These are phyloP conservation scores for Craniophora ligustri DNA, from an alignment of 2,888 invertebrate genomes.

Conservation along the genomic window DNA sequence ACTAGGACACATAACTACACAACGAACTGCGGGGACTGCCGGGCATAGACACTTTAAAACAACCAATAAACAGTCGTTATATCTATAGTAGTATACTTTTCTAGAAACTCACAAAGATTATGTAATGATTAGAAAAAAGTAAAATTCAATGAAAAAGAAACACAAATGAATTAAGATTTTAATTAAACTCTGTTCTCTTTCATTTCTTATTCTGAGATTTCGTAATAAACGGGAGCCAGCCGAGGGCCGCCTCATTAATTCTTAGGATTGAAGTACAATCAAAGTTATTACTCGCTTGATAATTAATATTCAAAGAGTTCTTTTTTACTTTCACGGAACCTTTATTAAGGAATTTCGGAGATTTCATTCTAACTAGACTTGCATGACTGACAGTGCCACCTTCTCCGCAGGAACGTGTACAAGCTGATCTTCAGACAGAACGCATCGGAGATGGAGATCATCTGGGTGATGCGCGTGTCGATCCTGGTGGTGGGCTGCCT, in stretches of 20 bases:
- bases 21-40: too few relatives aligned
- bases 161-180: not conserved
- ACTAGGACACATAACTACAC: too few relatives aligned
- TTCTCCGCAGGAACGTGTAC: slow-evolving; percentile 94
- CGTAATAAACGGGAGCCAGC: not conserved
- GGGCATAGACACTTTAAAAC: too few relatives aligned
- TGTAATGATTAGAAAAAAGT: too few relatives aligned
- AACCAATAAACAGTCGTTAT: too few relatives aligned
- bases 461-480: slow-evolving; percentile 97
- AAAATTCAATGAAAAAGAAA: too few relatives aligned
- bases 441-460: slow-evolving; percentile 99
- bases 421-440: slow-evolving; percentile 98
- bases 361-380: too few relatives aligned
- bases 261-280: not conserved
- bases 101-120: too few relatives aligned
- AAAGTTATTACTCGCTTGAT: not conserved
- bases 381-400: not conserved
- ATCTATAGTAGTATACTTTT: too few relatives aligned
- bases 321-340: not conserved
- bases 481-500: slow-evolving; percentile 97
- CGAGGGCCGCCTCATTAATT: not conserved
- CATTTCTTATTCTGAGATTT: not conserved
- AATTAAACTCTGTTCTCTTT: not conserved
- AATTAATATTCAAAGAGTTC: not conserved
- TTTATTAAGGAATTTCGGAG: too few relatives aligned